Evolutionary conservation across 2,113 vertebrate genomes (phyloP), one percentile per base, ranked within the genome.

Genomic region (Sterna hirundo): DNA sequence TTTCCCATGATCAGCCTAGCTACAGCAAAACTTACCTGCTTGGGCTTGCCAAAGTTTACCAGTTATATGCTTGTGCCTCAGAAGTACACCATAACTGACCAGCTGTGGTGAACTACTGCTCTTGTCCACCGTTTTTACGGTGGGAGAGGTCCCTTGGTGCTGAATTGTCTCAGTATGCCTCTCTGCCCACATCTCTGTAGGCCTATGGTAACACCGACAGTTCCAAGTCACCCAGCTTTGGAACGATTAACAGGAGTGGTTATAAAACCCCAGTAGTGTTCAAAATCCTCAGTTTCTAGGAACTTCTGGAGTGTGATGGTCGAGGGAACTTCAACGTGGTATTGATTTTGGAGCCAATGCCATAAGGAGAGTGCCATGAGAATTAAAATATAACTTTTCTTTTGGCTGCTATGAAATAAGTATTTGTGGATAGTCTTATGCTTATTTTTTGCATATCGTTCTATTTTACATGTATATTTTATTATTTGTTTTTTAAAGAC

Each of bases 141-240:
- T 38, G 42, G 8, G 32, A 70, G 57, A 64, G 6, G 23, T 61
- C 88, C 44, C 19, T 47, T 68, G 70, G 5, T 66, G 44, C 36
- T 62, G 49, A 58, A 57, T 46, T 49, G 30, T 47, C 38, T 70
- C 55, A 7, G 4, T n/a, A 26, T 18, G 9, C 34, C 25, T 72
- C 30, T 60, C 51, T 46, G 36, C 64, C 3, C 25, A 16, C 22
- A 22, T 21, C 83, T 76, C 70, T 87, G 12, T 44, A 23, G 57
- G 18, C 18, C 52, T 38, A 0, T 69, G 38, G 47, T 54, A 79
- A 36, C 52, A 10, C 2, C 1, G 11, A 38, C 5, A 2, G 13
- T 71, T 68, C 55, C n/a, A 51, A 76, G 47, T 17, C 3, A 2
- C 21, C 16, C 52, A 60, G 2, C n/a, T 69, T 83, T 68, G 52